A percentile compares a stretch with the other conserved stretches of the same genome.
Conservation (phyloP, 2,113 vertebrate species). For the Calyptommatus sinebrachiatus region DNA sequence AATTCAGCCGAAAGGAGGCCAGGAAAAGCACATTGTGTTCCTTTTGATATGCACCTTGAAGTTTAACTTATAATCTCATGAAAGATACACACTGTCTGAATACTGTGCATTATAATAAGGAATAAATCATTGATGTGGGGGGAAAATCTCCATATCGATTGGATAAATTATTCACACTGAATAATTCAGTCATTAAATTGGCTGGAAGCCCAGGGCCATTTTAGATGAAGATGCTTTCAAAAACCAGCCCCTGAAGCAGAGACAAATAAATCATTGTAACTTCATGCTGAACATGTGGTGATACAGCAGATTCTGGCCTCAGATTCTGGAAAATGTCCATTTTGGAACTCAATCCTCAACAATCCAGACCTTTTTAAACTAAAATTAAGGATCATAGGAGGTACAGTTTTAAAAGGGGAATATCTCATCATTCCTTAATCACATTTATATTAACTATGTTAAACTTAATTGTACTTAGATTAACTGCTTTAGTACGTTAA, state of each 20-base stretch:
- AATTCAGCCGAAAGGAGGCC: not conserved
- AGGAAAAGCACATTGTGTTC: not conserved
- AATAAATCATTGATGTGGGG: constrained; percentile 8
- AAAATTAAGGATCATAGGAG: too few species aligned
- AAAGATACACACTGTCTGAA: not conserved
- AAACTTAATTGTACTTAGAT: too few species aligned
- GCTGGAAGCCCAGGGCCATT: not conserved
- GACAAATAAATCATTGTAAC: not conserved
- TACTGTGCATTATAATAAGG: not conserved
- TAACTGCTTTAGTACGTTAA: too few species aligned
- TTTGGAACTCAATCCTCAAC: too few species aligned
- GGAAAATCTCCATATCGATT: not conserved
- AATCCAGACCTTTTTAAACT: too few species aligned
- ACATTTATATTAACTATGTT: too few species aligned
- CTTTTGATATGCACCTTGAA: not conserved
- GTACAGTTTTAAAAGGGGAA: too few species aligned
- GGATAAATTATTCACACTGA: constrained; percentile 24
- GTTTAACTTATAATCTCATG: not conserved
- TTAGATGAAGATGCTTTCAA: not conserved
- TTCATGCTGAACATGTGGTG: not conserved
- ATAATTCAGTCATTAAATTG: constrained; percentile 31
- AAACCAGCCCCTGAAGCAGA: constrained; percentile 5
- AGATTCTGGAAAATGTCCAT: too few species aligned
- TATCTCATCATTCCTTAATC: too few species aligned
- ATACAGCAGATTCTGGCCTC: not conserved